Base-by-base conservation (phyloP, 2,888 invertebrate genomes). In the Yponomeuta malinellus region DNA sequence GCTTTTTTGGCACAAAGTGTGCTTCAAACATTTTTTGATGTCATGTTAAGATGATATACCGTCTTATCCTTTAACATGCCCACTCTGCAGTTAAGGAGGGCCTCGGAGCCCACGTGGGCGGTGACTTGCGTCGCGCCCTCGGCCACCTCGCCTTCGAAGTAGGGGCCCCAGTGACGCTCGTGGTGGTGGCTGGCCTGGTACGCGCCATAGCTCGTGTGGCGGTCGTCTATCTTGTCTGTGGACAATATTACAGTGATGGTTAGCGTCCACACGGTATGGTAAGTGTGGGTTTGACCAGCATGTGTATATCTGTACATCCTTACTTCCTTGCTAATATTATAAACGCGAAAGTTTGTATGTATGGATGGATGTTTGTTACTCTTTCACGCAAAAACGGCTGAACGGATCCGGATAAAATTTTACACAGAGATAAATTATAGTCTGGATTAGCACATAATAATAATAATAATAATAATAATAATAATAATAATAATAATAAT, bases 151-250 rank as follows among this genome's bases (percentile, higher is more conserved):
- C 93, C 92, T 78, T 95, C 95, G 77, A 95, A 95, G 83, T 95
- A 95, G 69, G 95, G 95, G 43, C 96, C 96, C 94, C 95, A 95
- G 79, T 95, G 95, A 73, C 94, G 93, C 76, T 95, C 94, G 79
- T 95, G 94, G 77, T 95, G 95, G 78, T 94, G 95, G 78, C 94
- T 94, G 70, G 93, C 88, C 75, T 93, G 93, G 75, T 87, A 88
- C 10, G 88, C 86, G 48, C 87, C 85, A 10, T 88, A 86, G 48
- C 87, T 85, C 80, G 86, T 89, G 72, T 89, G 85, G 37, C 89
- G 88, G 48, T 92, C 91, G 76, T 91, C 90, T 79, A 86, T 81
- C 79, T 92, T 91, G 77, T 85, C 92, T 92, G 81, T 65, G 67
- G 43, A 67, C 67, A 67, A 67, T 2, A 33, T 63, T 4, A 12